These are phyloP conservation scores for Tuberolachnus salignus DNA, from an alignment of 2,888 invertebrate genomes.

Conservation along the genomic window DNA sequence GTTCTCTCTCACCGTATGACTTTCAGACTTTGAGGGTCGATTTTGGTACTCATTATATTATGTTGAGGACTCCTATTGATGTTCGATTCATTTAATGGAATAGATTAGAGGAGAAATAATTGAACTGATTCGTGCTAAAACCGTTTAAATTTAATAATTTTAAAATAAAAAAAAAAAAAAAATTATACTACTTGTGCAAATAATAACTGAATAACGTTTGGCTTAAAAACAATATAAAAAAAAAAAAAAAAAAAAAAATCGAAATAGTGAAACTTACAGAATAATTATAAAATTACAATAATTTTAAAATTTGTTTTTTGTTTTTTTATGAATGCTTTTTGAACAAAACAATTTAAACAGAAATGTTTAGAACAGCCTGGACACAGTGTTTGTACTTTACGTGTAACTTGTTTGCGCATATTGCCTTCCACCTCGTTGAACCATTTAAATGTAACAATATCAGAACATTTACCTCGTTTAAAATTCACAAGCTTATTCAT, in stretches of 20 bases:
- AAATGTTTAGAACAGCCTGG: constrained; percentile 10
- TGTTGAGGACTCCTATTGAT: constrained; percentile 10
- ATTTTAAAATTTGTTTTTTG: not conserved
- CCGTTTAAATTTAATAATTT: constrained; percentile 8
- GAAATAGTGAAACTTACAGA: not conserved
- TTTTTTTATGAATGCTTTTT: not conserved
- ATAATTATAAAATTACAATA: not conserved
- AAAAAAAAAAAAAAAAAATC: not conserved
- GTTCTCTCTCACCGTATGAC: constrained; percentile 15
- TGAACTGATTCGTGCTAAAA: not conserved
- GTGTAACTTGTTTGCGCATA: constrained; percentile 14
- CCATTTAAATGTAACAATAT: not conserved
- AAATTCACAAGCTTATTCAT: not conserved
- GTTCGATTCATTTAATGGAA: constrained; percentile 18
- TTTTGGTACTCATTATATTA: not conserved
- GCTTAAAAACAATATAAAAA: constrained; percentile 9
- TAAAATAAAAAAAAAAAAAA: constrained; percentile 9
- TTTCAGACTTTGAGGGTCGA: constrained; percentile 16
- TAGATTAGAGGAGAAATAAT: constrained; percentile 2
- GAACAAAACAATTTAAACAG: constrained; percentile 9
- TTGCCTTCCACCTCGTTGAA: constrained; percentile 55
- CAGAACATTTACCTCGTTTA: not conserved
- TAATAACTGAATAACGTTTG: not conserved
- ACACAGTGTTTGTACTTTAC: not conserved
- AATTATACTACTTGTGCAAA: not conserved